Conservation (phyloP, 2,888 invertebrate genomes). For the Unio delphinus region DNA sequence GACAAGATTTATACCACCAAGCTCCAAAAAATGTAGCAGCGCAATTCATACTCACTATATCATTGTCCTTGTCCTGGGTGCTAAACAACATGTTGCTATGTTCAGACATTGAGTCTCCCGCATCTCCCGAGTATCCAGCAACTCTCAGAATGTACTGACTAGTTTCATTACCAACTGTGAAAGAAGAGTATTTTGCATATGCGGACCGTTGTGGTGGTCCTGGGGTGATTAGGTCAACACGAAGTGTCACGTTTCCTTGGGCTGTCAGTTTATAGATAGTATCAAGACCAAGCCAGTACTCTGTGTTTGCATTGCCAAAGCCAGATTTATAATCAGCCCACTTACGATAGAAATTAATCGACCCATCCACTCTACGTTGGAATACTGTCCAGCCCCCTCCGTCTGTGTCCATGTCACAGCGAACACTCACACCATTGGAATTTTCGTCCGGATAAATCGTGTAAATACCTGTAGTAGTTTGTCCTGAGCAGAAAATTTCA, state of each 20-base stretch:
- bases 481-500: too few species aligned
- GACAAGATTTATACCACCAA: slow-evolving; percentile 23
- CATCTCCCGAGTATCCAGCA: slow-evolving; percentile 7
- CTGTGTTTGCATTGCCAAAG: slow-evolving; percentile 14
- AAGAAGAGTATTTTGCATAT: slow-evolving; percentile 10
- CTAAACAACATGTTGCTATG: neutral
- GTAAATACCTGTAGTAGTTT: too few species aligned
- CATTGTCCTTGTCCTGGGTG: neutral
- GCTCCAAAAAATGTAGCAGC: slow-evolving; percentile 10
- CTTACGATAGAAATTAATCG: slow-evolving; percentile 10
- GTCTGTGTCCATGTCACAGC: slow-evolving; percentile 16
- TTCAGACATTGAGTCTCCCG: slow-evolving; percentile 10
- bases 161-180: slow-evolving; percentile 5
- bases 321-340: slow-evolving; percentile 16
- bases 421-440: neutral
- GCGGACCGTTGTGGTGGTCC: neutral
- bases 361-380: slow-evolving; percentile 13
- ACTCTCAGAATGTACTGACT: slow-evolving; percentile 7
- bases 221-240: slow-evolving; percentile 11
- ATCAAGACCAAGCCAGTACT: slow-evolving; percentile 20
- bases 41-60: slow-evolving; percentile 6
- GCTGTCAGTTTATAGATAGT: slow-evolving; percentile 5
- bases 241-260: slow-evolving; percentile 4
- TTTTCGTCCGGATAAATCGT: too few species aligned
- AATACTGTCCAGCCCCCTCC: slow-evolving; percentile 21